Percentiles rank a stretch among this genome's conserved stretches.
Conservation (phyloP, 1,140 invertebrate species). For the Danaus melanippus region DNA sequence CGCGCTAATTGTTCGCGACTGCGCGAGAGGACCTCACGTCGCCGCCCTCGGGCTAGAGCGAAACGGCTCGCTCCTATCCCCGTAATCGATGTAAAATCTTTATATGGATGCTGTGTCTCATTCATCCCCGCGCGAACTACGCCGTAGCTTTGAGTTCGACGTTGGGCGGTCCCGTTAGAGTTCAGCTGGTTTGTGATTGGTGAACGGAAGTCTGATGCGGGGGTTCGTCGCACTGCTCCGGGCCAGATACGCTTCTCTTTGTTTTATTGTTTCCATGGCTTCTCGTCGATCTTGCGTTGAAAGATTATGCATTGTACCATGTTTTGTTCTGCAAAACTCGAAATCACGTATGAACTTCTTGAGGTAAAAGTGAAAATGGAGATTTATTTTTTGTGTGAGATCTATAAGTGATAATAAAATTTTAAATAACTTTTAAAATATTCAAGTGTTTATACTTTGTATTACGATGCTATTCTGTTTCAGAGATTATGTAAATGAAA, state of each 20-base stretch:
- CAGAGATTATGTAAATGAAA: too few species aligned
- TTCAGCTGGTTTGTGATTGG: conserved; percentile 42
- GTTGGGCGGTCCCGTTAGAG: conserved; percentile 35
- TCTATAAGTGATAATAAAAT: neutral
- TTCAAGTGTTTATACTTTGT: too few species aligned
- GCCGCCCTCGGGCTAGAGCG: conserved; percentile 55
- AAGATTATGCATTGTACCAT: conserved; percentile 71
- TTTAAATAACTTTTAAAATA: too few species aligned
- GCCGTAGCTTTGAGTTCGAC: conserved; percentile 34
- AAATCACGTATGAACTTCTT: conserved; percentile 66
- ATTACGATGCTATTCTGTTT: too few species aligned
- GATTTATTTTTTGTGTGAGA: conserved; percentile 27
- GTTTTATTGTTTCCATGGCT: conserved; percentile 69
- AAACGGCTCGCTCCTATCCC: conserved; percentile 51
- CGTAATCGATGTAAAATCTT: conserved; percentile 66
- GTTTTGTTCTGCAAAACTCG: conserved; percentile 67
- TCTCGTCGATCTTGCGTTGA: conserved; percentile 67
- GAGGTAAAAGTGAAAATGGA: conserved; percentile 57
- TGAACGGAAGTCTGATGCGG: conserved; percentile 22
- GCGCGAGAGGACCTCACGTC: conserved; percentile 51
- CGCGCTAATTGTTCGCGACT: conserved; percentile 68
- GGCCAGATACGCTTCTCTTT: conserved; percentile 62
- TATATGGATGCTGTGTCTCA: conserved; percentile 61
- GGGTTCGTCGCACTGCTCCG: conserved; percentile 46
- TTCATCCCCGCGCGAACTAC: conserved; percentile 30